A percentile compares a stretch with the other conserved stretches of the same genome.
These are phyloP conservation scores for Zele albiditarsus DNA, from an alignment of 2,888 invertebrate genomes.

Conservation along the genomic window DNA sequence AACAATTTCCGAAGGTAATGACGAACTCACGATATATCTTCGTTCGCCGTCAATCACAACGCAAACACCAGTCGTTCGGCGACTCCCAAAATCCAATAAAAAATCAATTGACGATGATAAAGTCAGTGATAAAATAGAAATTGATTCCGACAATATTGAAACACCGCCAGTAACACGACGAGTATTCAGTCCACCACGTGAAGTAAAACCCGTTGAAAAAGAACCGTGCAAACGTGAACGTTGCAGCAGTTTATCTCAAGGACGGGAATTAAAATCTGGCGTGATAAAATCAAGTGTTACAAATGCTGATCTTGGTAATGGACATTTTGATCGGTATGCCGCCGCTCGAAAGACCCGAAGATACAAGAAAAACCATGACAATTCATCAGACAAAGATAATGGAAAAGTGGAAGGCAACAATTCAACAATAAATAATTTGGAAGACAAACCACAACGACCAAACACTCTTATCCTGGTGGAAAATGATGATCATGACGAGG, in stretches of 20 bases:
- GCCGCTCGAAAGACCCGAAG: constrained; percentile 86
- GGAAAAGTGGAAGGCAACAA: constrained; percentile 41
- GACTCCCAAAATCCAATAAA: constrained; percentile 60
- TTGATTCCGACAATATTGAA: constrained; percentile 93
- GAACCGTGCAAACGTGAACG: constrained; percentile 68
- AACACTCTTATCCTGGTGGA: constrained; percentile 58
- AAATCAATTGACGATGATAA: constrained; percentile 57
- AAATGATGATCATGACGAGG: constrained; percentile 71
- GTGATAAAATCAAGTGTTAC: constrained; percentile 51
- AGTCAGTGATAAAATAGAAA: constrained; percentile 82
- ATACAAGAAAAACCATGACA: constrained; percentile 78
- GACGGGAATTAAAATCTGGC: constrained; percentile 55
- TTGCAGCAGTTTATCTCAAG: constrained; percentile 64
- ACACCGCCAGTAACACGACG: constrained; percentile 89
- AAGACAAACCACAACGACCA: constrained; percentile 59
- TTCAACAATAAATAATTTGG: constrained; percentile 44
- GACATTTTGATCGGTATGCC: constrained; percentile 88
- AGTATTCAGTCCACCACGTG: constrained; percentile 79
- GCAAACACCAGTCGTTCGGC: constrained; percentile 54
- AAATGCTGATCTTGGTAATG: constrained; percentile 64
- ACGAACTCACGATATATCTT: constrained; percentile 68
- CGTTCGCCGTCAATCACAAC: constrained; percentile 60
- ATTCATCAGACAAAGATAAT: constrained; percentile 48
- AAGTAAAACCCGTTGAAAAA: constrained; percentile 73
- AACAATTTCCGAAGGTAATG: constrained; percentile 54